phyloP scores from a whole-genome alignment of 2,113 vertebrate genomes.

The Xerus inauris region DNA sequence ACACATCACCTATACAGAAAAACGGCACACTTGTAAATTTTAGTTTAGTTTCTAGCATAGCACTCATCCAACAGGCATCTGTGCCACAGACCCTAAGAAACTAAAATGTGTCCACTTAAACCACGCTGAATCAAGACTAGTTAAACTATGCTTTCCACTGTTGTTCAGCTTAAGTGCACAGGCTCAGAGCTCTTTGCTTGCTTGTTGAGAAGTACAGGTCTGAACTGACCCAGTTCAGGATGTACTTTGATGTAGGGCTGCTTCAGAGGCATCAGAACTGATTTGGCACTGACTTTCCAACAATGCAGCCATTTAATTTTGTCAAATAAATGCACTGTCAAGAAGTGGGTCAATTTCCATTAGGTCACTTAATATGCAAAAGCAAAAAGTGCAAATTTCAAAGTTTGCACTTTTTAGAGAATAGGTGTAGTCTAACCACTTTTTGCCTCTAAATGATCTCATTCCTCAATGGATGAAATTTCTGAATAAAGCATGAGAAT shows the following conservation, averaged over 20 bases:
- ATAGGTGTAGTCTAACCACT: not conserved
- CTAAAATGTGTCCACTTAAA: not conserved
- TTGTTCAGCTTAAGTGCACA: not conserved
- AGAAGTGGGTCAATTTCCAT: not conserved
- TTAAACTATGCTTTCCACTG: not conserved
- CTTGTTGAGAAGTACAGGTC: not conserved
- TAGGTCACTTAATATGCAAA: not conserved
- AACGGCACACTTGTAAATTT: slow-evolving; percentile 50
- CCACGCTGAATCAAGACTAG: not conserved
- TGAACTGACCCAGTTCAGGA: not conserved
- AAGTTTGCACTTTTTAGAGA: not conserved
- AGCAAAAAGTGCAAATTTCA: not conserved
- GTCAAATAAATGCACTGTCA: not conserved
- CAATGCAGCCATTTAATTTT: not conserved
- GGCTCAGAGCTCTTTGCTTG: not conserved
- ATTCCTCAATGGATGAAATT: not conserved
- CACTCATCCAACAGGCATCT: slow-evolving; percentile 43
- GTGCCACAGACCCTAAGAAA: slow-evolving; percentile 49
- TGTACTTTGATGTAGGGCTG: not conserved
- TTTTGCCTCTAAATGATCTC: not conserved
- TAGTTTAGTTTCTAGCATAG: slow-evolving; percentile 30
- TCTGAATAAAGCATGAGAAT: slow-evolving; percentile 28
- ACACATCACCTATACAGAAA: slow-evolving; percentile 33
- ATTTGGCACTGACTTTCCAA: not conserved
- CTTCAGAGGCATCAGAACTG: not conserved